Percentiles rank a stretch among this genome's conserved stretches.
Evolutionary conservation across 2,888 invertebrate genomes (phyloP).

Genomic region (Troilus luridus): DNA sequence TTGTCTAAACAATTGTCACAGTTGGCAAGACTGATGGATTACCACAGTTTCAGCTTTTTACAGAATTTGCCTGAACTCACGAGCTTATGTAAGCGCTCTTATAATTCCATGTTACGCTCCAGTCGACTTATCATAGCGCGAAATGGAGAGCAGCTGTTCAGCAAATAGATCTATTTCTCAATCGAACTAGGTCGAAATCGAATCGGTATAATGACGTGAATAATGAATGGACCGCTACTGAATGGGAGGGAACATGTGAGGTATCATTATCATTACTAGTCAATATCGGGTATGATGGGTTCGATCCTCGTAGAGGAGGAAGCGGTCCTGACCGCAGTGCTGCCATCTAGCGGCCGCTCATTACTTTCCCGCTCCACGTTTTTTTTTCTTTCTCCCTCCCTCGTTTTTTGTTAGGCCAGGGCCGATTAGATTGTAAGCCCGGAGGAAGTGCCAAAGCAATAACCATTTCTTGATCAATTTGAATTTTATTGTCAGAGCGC

Average conservation of each 20-base stretch:
- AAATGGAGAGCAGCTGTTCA: slow-evolving; percentile 11
- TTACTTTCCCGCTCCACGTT: not conserved
- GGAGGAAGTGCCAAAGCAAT: slow-evolving; percentile 29
- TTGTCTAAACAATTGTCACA: slow-evolving; percentile 35
- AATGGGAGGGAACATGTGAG: not conserved
- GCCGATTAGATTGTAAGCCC: not conserved
- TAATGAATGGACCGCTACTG: not conserved
- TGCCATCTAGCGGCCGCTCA: not conserved
- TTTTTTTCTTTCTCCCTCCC: not conserved
- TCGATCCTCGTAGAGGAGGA: not conserved
- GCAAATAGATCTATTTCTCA: slow-evolving; percentile 34
- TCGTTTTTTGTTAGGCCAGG: not conserved
- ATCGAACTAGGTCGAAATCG: not conserved
- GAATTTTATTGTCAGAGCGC: slow-evolving; percentile 18
- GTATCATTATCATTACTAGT: not conserved
- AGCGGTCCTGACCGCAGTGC: not conserved
- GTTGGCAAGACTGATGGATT: slow-evolving; percentile 39
- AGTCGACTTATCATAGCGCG: slow-evolving; percentile 14
- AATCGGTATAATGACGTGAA: not conserved
- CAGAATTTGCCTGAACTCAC: slow-evolving; percentile 32
- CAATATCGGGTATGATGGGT: not conserved
- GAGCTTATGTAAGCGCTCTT: slow-evolving; percentile 15
- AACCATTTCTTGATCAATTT: slow-evolving; percentile 13
- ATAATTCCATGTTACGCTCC: slow-evolving; percentile 9
- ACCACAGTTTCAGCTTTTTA: slow-evolving; percentile 47